Base-by-base conservation (phyloP, 1,140 invertebrate genomes). In the Solen grandis region DNA sequence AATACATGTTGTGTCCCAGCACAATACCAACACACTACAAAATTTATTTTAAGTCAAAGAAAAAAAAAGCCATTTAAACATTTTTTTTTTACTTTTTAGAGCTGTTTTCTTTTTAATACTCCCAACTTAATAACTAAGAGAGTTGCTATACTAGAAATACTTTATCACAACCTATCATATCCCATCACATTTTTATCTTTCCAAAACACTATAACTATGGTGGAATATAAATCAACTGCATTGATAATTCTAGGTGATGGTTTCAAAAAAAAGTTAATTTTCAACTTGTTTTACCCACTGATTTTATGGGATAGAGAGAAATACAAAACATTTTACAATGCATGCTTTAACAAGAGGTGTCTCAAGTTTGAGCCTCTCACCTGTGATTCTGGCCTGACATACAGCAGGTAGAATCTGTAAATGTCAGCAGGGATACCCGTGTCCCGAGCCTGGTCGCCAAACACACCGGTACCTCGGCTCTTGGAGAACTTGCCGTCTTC, bases 401-500 rank as follows among this genome's bases (percentile, higher is more conserved):
- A 99, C 1, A 99, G 94, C 36, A 99, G 93, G 93, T 99, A 99
- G 93, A 99, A 99, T 83, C 99, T 94, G 96, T 97, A 99, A 27
- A 99, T 95, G 92, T 99, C 99, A 2, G 97, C 95, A 0, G 97
- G 96, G 87, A 99, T 99, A n/a, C 95, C 95, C 3, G 95, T 96
- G 60, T 95, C 95, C 93, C 96, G 94, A 5, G 97, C 98, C 92
- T 99, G 96, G 73, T 96, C 96, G 3, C 99, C 99, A 93, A 99
- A 99, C 0, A 99, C 97, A n/a, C 99, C 99, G 31, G 97, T 95
- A 19, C 97, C 97, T 84, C 99, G 94, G 46, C 97, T 99, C 92
- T 99, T 99, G 2, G 98, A 99, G 91, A 99, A 99, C 92, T 99
- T 99, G 0, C 96, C 96, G 90, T 99, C 98, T 93, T 99, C 99